Evolutionary conservation across 2,888 invertebrate species (phyloP).

Genomic region (Plutella xylostella): DNA sequence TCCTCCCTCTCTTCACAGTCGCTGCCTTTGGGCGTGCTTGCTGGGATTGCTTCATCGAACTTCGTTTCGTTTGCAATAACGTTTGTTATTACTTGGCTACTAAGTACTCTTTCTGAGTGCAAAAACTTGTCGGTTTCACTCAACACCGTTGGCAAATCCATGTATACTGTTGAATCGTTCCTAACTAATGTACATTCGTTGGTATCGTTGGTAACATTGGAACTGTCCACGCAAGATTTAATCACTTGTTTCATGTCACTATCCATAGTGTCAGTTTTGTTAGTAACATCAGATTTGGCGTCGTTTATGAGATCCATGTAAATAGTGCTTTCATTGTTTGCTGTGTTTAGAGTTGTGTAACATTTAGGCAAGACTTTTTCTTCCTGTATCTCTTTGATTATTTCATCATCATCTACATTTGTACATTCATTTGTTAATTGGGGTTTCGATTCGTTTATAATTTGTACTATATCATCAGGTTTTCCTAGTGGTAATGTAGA

Average conservation of each 20-base stretch:
- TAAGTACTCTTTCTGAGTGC: conserved; percentile 37
- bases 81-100: conserved; percentile 18
- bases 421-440: not conserved
- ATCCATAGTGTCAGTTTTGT: conserved; percentile 27
- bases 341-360: not conserved
- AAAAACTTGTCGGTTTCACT: conserved; percentile 41
- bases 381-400: not conserved
- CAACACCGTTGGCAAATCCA: conserved; percentile 50
- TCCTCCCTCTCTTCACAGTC: conserved; percentile 25
- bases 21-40: conserved; percentile 46
- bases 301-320: conserved; percentile 54
- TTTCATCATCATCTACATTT: not conserved
- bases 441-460: not conserved
- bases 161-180: conserved; percentile 52
- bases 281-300: conserved; percentile 31
- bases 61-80: conserved; percentile 11
- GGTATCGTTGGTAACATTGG: conserved; percentile 20
- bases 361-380: not conserved
- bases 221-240: conserved; percentile 26
- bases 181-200: conserved; percentile 24
- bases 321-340: conserved; percentile 30
- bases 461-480: conserved; percentile 8
- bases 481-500: conserved; percentile 6
- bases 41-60: conserved; percentile 24
- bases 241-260: conserved; percentile 27